Conservation (phyloP, 1,140 invertebrate species). For the Hylyphantes graminicola region DNA sequence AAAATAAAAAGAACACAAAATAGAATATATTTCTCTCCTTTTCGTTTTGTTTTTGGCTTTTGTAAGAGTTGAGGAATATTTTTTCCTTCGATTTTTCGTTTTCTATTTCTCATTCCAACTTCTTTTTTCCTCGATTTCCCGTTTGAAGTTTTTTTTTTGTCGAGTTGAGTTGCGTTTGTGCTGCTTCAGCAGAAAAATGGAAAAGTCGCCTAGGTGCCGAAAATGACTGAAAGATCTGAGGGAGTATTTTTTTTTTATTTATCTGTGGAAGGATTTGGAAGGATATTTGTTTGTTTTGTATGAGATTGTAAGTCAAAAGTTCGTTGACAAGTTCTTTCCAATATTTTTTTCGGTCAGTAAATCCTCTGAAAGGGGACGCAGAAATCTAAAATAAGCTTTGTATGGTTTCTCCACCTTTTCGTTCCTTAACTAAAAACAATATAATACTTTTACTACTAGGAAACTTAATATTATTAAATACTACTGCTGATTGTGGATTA, state of each 20-base stretch:
- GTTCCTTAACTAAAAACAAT: no score
- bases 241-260: background rate
- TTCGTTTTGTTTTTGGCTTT: no score
- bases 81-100: background rate
- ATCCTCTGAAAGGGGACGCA: no score
- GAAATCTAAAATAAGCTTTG: no score
- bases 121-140: background rate
- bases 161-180: conserved; percentile 27
- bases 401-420: no score
- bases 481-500: no score
- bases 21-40: no score
- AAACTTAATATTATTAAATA: no score
- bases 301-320: conserved; percentile 37
- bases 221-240: conserved; percentile 39
- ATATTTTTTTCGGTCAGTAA: no score
- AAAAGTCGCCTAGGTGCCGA: conserved; percentile 13
- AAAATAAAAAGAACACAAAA: background rate
- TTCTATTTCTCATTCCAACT: conserved; percentile 10
- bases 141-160: background rate
- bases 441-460: no score
- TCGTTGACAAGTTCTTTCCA: conserved; percentile 41
- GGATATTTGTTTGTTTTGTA: conserved; percentile 48
- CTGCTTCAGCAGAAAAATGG: conserved; percentile 45
- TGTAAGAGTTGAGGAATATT: background rate
- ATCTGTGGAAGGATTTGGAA: conserved; percentile 5